phyloP scores from a whole-genome alignment of 2,797 vertebrate genomes.

The Sebastolobus altivelis region DNA sequence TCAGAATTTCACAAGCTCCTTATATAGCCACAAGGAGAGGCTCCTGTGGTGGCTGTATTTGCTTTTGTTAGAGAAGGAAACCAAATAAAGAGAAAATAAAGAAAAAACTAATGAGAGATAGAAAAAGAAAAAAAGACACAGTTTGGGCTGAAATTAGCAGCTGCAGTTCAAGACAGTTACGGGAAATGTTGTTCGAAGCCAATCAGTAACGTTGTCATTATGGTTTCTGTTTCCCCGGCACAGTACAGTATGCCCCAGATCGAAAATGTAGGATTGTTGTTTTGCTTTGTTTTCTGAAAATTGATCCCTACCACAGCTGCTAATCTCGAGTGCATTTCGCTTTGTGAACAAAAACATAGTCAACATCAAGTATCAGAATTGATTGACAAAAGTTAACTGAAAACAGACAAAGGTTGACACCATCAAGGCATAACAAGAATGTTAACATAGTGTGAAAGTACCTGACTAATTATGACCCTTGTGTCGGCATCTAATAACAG shows the following conservation, averaged over 20 bases:
- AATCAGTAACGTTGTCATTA: slow-evolving; percentile 41
- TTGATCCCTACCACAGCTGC: slow-evolving; percentile 82
- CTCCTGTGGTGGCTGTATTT: slow-evolving; percentile 82
- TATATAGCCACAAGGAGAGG: slow-evolving; percentile 79
- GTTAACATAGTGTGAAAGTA: slow-evolving; percentile 70
- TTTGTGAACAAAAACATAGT: slow-evolving; percentile 86
- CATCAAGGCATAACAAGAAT: slow-evolving; percentile 82
- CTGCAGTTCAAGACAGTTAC: slow-evolving; percentile 79
- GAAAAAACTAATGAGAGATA: slow-evolving; percentile 84
- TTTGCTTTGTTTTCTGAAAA: background rate
- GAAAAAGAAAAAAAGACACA: slow-evolving; percentile 81
- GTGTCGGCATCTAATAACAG: slow-evolving; percentile 53
- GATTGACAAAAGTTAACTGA: slow-evolving; percentile 85
- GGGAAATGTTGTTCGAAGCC: slow-evolving; percentile 40
- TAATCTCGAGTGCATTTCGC: slow-evolving; percentile 86
- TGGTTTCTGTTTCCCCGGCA: slow-evolving; percentile 18
- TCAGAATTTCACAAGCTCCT: slow-evolving; percentile 82
- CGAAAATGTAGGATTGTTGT: background rate
- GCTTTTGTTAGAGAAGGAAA: slow-evolving; percentile 82
- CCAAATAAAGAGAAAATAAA: slow-evolving; percentile 81
- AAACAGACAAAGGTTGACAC: slow-evolving; percentile 85
- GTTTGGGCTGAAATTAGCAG: slow-evolving; percentile 87
- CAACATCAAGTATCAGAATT: slow-evolving; percentile 86
- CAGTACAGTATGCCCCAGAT: background rate
- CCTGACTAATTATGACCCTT: slow-evolving; percentile 61